Evolutionary conservation across 1,140 invertebrate genomes (phyloP).

Genomic region (Myzus persicae): DNA sequence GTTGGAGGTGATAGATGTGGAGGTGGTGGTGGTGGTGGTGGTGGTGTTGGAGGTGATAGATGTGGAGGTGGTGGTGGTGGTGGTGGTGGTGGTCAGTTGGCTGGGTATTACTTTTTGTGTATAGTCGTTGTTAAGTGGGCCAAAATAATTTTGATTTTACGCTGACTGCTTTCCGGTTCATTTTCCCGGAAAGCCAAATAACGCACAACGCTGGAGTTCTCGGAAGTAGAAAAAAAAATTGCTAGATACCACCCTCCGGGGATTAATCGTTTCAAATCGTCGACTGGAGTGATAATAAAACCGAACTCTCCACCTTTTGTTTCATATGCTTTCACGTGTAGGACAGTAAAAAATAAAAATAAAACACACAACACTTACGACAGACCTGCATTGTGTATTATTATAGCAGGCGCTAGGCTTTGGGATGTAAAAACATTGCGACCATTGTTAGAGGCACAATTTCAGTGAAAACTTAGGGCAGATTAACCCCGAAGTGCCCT

Average conservation of each 20-base stretch:
- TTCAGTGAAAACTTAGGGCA: too few relatives aligned
- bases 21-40: neutral
- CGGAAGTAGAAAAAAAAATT: neutral
- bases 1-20: neutral
- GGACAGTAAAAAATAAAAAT: neutral
- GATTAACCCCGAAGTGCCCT: too few relatives aligned
- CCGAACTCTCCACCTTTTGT: neutral
- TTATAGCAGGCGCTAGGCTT: neutral
- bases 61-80: conserved; percentile 62
- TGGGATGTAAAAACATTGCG: neutral
- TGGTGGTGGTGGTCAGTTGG: conserved; percentile 33
- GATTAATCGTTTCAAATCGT: conserved; percentile 36
- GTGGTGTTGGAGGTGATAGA: conserved; percentile 9
- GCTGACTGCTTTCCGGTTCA: neutral
- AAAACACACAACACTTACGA: neutral
- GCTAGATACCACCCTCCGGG: conserved; percentile 22
- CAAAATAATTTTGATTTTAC: conserved; percentile 43
- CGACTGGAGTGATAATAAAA: neutral
- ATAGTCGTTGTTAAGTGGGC: conserved; percentile 27
- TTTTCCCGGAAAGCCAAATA: neutral
- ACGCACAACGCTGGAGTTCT: neutral
- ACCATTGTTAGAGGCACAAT: neutral
- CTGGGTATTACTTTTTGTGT: conserved; percentile 6
- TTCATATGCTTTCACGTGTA: neutral
- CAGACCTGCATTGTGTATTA: neutral